Evolutionary conservation across 2,888 invertebrate genomes (phyloP), one percentile per base, ranked within the genome.

Genomic region (Smittia aterrima): DNA sequence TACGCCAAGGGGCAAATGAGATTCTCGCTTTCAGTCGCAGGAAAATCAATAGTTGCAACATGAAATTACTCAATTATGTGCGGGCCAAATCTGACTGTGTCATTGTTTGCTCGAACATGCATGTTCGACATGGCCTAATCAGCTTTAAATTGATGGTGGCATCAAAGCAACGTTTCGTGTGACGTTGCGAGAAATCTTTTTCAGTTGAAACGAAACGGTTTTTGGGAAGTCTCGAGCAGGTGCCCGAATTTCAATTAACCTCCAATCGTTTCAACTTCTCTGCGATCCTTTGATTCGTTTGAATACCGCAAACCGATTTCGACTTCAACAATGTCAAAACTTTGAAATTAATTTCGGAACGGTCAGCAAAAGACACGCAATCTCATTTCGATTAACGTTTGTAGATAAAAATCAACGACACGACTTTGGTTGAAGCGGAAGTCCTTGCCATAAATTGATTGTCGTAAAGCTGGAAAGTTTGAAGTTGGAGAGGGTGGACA

Each of bases 1-100:
- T 11, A 66, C 68, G 41, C 16, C 24, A 22, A 58, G 58, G 58
- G 58, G 18, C 58, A 58, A 7, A 58, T 58, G 58, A 18, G 58
- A 58, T 18, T 58, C 58, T 58, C 58, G 22, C n/a, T 7, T 58
- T 22, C 38, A 24, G n/a, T 62, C 54, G 72, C 25, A 62, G 41
- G 20, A 70, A 70, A 70, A 72, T 72, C 54, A 41, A 68, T 68
- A 18, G 32, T 22, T 70, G 70, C 70, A 70, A 54, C 54, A 53
- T 54, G 54, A 54, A 54, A 54, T 54, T 54, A 54, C 70, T 27
- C 54, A 70, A 70, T 70, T 41, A 70, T 70, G 53, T 70, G 58
- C 58, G 70, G 53, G 70, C 41, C 9, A 54, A 70, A 54, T 70
- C 32, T 53, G 54, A 20, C 70, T 25, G 53, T 54, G 70, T 70